Conservation (phyloP, 2,888 invertebrate genomes). For the Microchrysa polita region DNA sequence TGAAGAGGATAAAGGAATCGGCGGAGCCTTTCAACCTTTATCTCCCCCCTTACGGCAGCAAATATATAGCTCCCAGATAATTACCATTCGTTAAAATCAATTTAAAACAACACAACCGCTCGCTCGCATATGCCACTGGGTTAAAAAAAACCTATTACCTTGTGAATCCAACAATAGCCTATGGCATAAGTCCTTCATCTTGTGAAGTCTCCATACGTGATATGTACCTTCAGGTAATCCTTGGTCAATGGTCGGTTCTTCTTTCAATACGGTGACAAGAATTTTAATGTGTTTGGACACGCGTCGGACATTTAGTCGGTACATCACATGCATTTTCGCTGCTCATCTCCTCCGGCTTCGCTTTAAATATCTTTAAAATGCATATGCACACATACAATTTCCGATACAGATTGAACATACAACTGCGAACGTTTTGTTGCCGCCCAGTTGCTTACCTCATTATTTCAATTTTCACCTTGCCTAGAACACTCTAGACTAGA, state of each 20-base stretch:
- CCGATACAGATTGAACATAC: neutral
- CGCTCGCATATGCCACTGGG: no score
- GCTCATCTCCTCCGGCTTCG: neutral
- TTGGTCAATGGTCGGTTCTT: slow-evolving; percentile 20
- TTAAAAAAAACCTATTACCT: no score
- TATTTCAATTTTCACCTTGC: slow-evolving; percentile 24
- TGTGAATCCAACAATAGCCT: no score
- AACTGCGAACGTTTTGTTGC: neutral
- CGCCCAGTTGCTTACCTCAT: neutral
- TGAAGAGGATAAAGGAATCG: no score
- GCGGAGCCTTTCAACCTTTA: no score
- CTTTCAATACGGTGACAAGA: slow-evolving; percentile 17
- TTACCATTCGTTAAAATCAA: no score
- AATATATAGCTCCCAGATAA: no score
- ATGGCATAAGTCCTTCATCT: neutral
- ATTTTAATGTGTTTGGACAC: slow-evolving; percentile 35
- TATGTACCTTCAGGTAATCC: neutral
- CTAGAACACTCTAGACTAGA: neutral
- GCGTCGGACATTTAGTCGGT: slow-evolving; percentile 19
- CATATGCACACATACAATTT: neutral
- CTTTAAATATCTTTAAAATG: neutral
- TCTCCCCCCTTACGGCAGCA: no score
- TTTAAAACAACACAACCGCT: no score
- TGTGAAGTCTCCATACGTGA: slow-evolving; percentile 19
- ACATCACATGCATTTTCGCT: slow-evolving; percentile 9